Base-by-base conservation (phyloP, 64 coral and sea anemone genomes). In the Pocillopora damicornis region DNA sequence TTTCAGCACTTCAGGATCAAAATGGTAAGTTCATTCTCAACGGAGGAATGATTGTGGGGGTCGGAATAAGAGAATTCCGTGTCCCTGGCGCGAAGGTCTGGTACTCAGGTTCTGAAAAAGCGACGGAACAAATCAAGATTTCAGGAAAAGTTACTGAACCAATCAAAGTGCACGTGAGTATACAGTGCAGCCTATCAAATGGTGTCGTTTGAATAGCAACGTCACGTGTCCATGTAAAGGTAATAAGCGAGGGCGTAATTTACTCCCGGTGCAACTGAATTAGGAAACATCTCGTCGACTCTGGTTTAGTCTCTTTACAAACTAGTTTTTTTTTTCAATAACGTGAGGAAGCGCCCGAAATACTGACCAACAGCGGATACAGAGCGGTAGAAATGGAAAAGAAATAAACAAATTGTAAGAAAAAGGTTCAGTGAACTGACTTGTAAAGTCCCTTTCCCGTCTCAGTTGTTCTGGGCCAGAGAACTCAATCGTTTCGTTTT, bases 41-140 rank as follows among this genome's bases (percentile, higher is more conserved):
- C 74, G 91, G 91, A 30, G 88, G 88, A 63, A 89, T 85, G 34
- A 67, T 92, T 14, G 79, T 96, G 9, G 78, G 88, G n/a, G 59
- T 86, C 2, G 94, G 94, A 9, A 69, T 77, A 14, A 90, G 88
- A 71, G 63, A 66, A 78, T 93, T 93, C 73, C 61, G 79, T 37
- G 63, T 77, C 11, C 72, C 79, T 10, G 94, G 94, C 36, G 79
- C 88, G 0, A 93, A 67, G 35, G 73, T 96, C 58, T 96, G 91
- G 90, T 96, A 96, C 76, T 96, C 94, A 22, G 94, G 94, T 26
- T 89, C 91, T 25, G 94, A 90, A 22, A 93, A 93, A 77, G 56
- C 64, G 9, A 37, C 15, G 3, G 94, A 96, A 73, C 81, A 90
- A n/a, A 93, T 96, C 59, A 92, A 76, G 51, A 90, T 96, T 86